Conservation (phyloP, 2,888 invertebrate genomes). For the Blomia tropicalis region DNA sequence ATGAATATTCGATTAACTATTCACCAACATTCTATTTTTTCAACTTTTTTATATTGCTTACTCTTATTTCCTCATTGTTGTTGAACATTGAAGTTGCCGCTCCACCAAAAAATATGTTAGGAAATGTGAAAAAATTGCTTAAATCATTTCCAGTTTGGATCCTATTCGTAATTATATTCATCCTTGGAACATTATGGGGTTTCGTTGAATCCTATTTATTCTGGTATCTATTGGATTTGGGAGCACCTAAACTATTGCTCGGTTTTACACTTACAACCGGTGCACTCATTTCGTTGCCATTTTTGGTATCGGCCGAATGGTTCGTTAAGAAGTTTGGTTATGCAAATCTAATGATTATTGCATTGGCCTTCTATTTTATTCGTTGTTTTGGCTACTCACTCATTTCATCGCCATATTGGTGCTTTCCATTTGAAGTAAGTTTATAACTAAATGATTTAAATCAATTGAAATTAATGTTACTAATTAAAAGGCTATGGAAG, state of each 20-base stretch:
- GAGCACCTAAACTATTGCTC: conserved; percentile 62
- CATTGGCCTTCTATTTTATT: conserved; percentile 66
- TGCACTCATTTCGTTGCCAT: conserved; percentile 63
- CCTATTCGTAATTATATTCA: conserved; percentile 62
- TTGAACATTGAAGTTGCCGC: conserved; percentile 60
- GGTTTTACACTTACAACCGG: conserved; percentile 71
- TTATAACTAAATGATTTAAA: neutral
- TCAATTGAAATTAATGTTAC: neutral
- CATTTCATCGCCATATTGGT: conserved; percentile 72
- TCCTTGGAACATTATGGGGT: conserved; percentile 70
- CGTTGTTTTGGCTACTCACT: conserved; percentile 63
- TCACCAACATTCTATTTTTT: conserved; percentile 73
- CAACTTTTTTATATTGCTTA: conserved; percentile 53
- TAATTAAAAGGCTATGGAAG: conserved; percentile 51
- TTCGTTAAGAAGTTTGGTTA: conserved; percentile 64
- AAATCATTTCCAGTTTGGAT: conserved; percentile 60
- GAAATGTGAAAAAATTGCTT: conserved; percentile 55
- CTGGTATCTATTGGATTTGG: conserved; percentile 58
- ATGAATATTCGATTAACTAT: conserved; percentile 56
- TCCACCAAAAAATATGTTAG: conserved; percentile 58
- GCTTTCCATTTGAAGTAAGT: conserved; percentile 56
- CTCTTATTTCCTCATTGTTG: conserved; percentile 54
- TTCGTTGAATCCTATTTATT: conserved; percentile 76
- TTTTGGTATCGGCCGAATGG: conserved; percentile 64
- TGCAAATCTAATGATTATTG: conserved; percentile 63